phyloP scores from a whole-genome alignment of 2,797 vertebrate genomes.

The Mormyrus proboscirostris region DNA sequence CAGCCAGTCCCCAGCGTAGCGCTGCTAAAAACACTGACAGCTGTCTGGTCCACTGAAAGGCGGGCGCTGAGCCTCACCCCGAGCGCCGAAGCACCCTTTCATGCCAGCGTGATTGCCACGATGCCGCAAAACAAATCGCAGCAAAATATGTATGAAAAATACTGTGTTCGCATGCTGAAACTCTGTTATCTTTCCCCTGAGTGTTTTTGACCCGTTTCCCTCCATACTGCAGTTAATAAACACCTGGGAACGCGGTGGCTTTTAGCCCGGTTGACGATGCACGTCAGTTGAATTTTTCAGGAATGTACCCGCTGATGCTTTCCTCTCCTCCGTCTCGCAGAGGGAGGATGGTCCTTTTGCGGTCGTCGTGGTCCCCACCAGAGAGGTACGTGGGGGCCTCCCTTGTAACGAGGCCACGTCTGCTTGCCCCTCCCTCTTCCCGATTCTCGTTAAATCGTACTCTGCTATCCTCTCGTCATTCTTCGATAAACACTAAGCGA shows the following conservation, averaged over 20 bases:
- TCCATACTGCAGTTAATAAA: neutral
- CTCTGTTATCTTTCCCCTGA: neutral
- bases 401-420: slow-evolving; percentile 16
- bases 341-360: slow-evolving; percentile 83
- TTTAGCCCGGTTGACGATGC: neutral
- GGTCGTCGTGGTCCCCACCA: slow-evolving; percentile 77
- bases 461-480: neutral
- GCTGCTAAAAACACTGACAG: slow-evolving; percentile 13
- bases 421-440: slow-evolving; percentile 30
- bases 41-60: slow-evolving; percentile 20
- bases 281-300: slow-evolving; percentile 15
- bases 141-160: neutral
- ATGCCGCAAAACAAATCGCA: slow-evolving; percentile 17
- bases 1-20: slow-evolving; percentile 7
- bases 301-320: neutral
- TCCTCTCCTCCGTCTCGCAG: slow-evolving; percentile 40
- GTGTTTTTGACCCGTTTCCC: neutral
- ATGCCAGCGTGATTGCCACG: neutral
- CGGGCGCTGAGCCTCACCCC: neutral
- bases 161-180: neutral
- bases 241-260: neutral
- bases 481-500: neutral
- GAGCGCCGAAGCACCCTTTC: neutral
- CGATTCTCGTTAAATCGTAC: neutral
- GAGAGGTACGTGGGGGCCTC: slow-evolving; percentile 57